Percentiles rank a stretch among this genome's conserved stretches.
These are phyloP conservation scores for Autographa gamma DNA, from an alignment of 2,888 invertebrate genomes.

Conservation along the genomic window DNA sequence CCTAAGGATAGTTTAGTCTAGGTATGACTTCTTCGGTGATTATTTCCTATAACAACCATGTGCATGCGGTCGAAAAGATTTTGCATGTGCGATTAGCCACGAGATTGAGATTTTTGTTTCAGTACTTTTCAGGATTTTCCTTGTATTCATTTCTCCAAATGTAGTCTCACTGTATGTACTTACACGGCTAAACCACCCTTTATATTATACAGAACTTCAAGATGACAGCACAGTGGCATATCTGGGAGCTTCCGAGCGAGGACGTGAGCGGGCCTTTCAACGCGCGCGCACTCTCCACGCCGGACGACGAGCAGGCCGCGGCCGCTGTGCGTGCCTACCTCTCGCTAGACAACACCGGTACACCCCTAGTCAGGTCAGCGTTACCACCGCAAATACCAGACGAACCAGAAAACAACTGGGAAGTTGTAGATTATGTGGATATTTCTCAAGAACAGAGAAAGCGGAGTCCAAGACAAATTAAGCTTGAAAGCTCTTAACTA, in stretches of 20 bases:
- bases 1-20: no score
- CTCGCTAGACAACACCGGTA: constrained; percentile 89
- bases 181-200: neutral
- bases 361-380: constrained; percentile 89
- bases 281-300: constrained; percentile 84
- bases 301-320: constrained; percentile 85
- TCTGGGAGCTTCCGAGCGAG: constrained; percentile 85
- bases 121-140: no score
- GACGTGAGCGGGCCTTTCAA: constrained; percentile 91
- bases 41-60: no score
- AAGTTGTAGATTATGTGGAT: constrained; percentile 91
- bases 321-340: constrained; percentile 89
- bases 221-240: constrained; percentile 87
- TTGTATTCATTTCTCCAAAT: no score
- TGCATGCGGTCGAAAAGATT: no score
- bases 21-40: no score
- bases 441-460: constrained; percentile 69
- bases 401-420: constrained; percentile 90
- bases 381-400: constrained; percentile 84
- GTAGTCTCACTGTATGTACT: no score
- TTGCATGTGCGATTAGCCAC: no score
- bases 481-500: constrained; percentile 9
- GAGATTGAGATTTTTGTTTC: no score
- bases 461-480: constrained; percentile 29
- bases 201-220: constrained; percentile 86